Evolutionary conservation across 1,140 invertebrate genomes (phyloP).

Genomic region (Lucilia cuprina): DNA sequence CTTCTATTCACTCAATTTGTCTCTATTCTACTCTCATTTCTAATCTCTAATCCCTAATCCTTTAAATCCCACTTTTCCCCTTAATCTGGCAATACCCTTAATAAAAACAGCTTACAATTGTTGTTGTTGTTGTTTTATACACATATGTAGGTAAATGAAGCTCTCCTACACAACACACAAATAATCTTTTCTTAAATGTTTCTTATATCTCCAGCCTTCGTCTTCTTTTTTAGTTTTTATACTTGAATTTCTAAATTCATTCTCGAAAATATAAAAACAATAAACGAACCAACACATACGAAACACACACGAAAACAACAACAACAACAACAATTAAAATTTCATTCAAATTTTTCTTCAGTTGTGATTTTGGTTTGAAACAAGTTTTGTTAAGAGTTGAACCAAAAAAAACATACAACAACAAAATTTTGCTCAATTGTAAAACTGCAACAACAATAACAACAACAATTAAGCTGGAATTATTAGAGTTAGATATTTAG

Average conservation of each 20-base stretch:
- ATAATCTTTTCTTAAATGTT: neutral
- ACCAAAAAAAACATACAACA: neutral
- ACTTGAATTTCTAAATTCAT: conserved; percentile 8
- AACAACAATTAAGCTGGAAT: no score
- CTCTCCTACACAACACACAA: neutral
- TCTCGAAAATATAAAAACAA: neutral
- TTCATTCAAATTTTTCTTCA: conserved; percentile 4
- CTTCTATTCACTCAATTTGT: no score
- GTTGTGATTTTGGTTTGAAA: neutral
- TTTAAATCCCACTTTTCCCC: neutral
- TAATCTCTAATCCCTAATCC: neutral
- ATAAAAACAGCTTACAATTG: neutral
- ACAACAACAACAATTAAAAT: neutral
- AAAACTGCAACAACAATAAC: neutral
- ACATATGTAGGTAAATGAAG: neutral
- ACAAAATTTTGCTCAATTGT: neutral
- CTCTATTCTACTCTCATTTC: no score
- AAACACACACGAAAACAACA: neutral
- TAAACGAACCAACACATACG: neutral
- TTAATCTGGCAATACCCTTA: neutral
- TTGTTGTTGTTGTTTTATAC: no score
- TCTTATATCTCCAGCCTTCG: neutral
- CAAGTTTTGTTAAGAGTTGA: neutral
- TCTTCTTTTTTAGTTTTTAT: neutral
- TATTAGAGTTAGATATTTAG: neutral